phyloP scores from a whole-genome alignment of 2,113 vertebrate species.

The Melanerpes formicivorus region DNA sequence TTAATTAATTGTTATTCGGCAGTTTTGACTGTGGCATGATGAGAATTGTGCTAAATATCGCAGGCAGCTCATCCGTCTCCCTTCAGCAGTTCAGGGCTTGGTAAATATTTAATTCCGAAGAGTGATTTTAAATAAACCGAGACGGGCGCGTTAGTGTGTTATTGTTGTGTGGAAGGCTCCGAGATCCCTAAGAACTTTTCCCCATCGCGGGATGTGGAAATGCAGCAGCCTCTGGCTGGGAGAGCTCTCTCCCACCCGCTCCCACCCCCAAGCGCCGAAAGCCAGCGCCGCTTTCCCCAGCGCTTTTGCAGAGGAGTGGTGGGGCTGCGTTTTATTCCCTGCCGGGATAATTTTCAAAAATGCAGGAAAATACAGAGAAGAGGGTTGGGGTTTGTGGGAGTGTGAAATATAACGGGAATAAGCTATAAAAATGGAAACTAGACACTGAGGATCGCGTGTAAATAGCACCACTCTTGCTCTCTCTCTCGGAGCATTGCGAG shows the following conservation, averaged over 20 bases:
- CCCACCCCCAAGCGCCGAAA: background rate
- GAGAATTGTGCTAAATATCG: constrained; percentile 60
- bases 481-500: background rate
- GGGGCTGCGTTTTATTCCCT: background rate
- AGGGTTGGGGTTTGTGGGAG: background rate
- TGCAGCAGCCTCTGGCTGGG: background rate
- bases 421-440: background rate
- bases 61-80: constrained; percentile 32
- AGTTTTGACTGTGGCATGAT: background rate
- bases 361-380: background rate
- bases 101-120: constrained; percentile 71
- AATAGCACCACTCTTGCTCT: background rate
- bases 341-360: background rate
- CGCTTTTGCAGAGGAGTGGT: background rate
- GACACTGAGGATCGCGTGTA: background rate
- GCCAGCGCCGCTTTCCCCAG: background rate
- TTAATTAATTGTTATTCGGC: constrained; percentile 66
- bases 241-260: background rate
- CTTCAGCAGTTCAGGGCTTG: constrained; percentile 26
- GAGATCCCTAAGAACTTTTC: constrained; percentile 35
- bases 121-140: constrained; percentile 45
- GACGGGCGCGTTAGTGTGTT: background rate
- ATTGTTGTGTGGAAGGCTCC: constrained; percentile 15
- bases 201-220: background rate
- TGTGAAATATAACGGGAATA: constrained; percentile 21